These are phyloP conservation scores for Tinea semifulvella DNA, from an alignment of 2,888 invertebrate species.

Conservation along the genomic window DNA sequence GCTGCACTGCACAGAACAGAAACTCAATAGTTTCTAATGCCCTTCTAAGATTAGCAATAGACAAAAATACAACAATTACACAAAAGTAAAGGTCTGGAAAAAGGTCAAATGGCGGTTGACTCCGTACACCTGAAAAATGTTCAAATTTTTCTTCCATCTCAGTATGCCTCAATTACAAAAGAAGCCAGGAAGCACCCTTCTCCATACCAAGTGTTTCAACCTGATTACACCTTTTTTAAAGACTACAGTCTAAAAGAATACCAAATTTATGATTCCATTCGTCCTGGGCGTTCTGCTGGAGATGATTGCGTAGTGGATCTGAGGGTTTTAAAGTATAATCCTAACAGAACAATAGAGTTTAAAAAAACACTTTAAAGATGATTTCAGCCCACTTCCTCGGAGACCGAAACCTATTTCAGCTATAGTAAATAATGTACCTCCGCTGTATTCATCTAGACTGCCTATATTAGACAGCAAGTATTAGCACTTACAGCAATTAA, in stretches of 20 bases:
- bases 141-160: conserved; percentile 14
- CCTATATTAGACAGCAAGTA: conserved; percentile 16
- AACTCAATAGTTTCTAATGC: conserved; percentile 22
- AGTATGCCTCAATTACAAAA: conserved; percentile 15
- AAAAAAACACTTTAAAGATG: conserved; percentile 16
- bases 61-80: conserved; percentile 21
- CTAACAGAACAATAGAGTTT: conserved; percentile 19
- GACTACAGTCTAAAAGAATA: conserved; percentile 17
- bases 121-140: conserved; percentile 19
- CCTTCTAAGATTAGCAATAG: conserved; percentile 18
- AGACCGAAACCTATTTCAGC: conserved; percentile 17
- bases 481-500: conserved; percentile 19
- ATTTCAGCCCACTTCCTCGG: conserved; percentile 17
- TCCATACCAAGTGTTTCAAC: conserved; percentile 20
- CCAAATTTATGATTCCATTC: conserved; percentile 20
- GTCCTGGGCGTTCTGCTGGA: conserved; percentile 20
- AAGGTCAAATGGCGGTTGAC: conserved; percentile 21
- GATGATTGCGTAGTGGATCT: conserved; percentile 19
- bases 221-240: conserved; percentile 18
- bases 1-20: conserved; percentile 26
- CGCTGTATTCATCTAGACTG: conserved; percentile 14
- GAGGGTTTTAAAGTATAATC: conserved; percentile 19
- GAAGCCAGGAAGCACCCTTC: conserved; percentile 18
- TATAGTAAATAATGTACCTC: conserved; percentile 3
- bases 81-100: conserved; percentile 26